phyloP scores from a whole-genome alignment of 1,140 invertebrate genomes.

The Hyles vespertilio region DNA sequence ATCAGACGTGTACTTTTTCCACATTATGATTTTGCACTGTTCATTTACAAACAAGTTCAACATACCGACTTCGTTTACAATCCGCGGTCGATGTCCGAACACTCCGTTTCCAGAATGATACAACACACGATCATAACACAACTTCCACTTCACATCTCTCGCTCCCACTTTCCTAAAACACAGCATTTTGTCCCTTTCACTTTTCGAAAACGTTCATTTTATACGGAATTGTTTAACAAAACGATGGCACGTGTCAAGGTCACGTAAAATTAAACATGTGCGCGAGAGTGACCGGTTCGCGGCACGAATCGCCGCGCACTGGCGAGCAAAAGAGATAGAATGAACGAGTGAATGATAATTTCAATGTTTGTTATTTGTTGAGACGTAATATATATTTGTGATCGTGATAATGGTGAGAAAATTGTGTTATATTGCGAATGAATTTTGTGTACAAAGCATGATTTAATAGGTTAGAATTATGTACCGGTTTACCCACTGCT shows the following conservation, averaged over 20 bases:
- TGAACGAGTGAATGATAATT: conserved; percentile 6
- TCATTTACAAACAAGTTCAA: conserved; percentile 1
- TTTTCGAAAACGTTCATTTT: conserved; percentile 12
- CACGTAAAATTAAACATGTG: conserved; percentile 27
- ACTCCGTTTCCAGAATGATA: conserved; percentile 63
- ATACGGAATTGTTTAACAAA: conserved; percentile 16
- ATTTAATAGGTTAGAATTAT: too few relatives aligned
- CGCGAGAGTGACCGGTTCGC: conserved; percentile 27
- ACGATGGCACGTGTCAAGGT: conserved; percentile 31
- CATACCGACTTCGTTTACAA: conserved; percentile 50
- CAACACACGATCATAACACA: conserved; percentile 29
- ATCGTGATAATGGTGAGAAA: too few relatives aligned
- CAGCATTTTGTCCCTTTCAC: conserved; percentile 40
- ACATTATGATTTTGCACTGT: background rate
- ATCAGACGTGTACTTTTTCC: too few relatives aligned
- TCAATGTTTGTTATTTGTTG: conserved; percentile 10
- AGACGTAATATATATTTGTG: too few relatives aligned
- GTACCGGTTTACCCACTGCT: too few relatives aligned
- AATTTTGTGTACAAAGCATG: too few relatives aligned
- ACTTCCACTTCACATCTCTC: conserved; percentile 46
- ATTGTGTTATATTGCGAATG: too few relatives aligned
- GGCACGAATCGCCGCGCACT: conserved; percentile 16
- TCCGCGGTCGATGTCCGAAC: conserved; percentile 64
- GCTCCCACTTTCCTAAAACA: conserved; percentile 43
- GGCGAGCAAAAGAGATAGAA: conserved; percentile 12